Evolutionary conservation across 2,888 invertebrate genomes (phyloP).

Genomic region (Osmoderma eremita): DNA sequence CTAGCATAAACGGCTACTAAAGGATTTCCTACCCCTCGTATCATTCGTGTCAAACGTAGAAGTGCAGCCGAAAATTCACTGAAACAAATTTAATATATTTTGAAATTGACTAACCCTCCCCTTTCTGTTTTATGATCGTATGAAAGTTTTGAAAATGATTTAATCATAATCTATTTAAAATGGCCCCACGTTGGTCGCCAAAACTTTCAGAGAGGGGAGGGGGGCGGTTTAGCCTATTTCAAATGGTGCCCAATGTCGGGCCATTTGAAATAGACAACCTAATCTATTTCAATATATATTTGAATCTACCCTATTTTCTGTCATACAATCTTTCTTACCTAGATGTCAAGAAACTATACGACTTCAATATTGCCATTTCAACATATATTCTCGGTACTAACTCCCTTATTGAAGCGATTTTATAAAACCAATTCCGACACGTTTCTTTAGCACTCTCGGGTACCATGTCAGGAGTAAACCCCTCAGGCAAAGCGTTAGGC

Average conservation of each 20-base stretch:
- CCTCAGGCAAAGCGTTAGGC: slow-evolving; percentile 67
- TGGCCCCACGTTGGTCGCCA: too few relatives aligned
- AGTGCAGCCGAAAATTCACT: slow-evolving; percentile 82
- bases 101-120: too few relatives aligned
- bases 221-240: too few relatives aligned
- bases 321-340: slow-evolving; percentile 64
- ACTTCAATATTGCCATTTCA: slow-evolving; percentile 91
- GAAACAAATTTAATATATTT: slow-evolving; percentile 46
- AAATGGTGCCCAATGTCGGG: too few relatives aligned
- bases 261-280: too few relatives aligned
- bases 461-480: slow-evolving; percentile 82
- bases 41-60: slow-evolving; percentile 82
- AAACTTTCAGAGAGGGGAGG: too few relatives aligned
- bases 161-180: too few relatives aligned
- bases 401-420: slow-evolving; percentile 97
- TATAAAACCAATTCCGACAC: slow-evolving; percentile 98
- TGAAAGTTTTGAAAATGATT: too few relatives aligned
- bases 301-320: too few relatives aligned
- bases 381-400: slow-evolving; percentile 92
- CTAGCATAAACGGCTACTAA: slow-evolving; percentile 90
- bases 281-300: too few relatives aligned
- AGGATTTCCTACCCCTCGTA: slow-evolving; percentile 94
- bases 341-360: slow-evolving; percentile 84
- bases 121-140: too few relatives aligned
- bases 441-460: slow-evolving; percentile 93